Evolutionary conservation across 2,113 vertebrate species (phyloP).

Genomic region (Bagarius yarrelli): DNA sequence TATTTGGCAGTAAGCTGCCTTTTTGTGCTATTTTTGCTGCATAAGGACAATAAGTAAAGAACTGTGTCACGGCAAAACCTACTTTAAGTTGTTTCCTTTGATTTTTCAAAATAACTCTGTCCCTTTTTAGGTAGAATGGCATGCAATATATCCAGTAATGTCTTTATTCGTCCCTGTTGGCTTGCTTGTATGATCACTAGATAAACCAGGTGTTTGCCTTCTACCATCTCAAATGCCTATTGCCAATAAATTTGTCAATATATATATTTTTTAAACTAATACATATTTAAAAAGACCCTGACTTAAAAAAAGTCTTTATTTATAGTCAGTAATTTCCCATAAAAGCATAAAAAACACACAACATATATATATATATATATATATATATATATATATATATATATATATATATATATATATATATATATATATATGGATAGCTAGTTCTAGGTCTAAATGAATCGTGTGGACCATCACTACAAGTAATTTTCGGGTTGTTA

Average conservation of each 20-base stretch:
- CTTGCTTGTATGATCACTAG: neutral
- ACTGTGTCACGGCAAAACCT: neutral
- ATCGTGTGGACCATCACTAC: neutral
- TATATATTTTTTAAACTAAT: neutral
- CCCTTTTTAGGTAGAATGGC: neutral
- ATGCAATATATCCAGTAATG: neutral
- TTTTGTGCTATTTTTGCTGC: neutral
- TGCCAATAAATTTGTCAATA: neutral
- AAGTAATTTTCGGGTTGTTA: conserved; percentile 1
- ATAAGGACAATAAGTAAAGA: neutral
- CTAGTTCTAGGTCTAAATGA: neutral
- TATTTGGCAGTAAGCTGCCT: neutral
- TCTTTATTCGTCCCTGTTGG: neutral
- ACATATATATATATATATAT: too few relatives aligned
- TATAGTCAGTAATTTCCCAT: neutral
- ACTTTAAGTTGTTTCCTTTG: neutral
- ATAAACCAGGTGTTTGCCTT: neutral
- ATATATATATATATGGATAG: neutral
- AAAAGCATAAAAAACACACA: neutral
- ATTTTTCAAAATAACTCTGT: neutral
- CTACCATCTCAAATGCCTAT: neutral
- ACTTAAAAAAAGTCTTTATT: neutral
- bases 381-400: too few relatives aligned
- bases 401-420: too few relatives aligned
- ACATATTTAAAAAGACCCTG: neutral